These are phyloP conservation scores for Daubentonia madagascariensis DNA, from an alignment of 2,113 vertebrate species.

Conservation along the genomic window DNA sequence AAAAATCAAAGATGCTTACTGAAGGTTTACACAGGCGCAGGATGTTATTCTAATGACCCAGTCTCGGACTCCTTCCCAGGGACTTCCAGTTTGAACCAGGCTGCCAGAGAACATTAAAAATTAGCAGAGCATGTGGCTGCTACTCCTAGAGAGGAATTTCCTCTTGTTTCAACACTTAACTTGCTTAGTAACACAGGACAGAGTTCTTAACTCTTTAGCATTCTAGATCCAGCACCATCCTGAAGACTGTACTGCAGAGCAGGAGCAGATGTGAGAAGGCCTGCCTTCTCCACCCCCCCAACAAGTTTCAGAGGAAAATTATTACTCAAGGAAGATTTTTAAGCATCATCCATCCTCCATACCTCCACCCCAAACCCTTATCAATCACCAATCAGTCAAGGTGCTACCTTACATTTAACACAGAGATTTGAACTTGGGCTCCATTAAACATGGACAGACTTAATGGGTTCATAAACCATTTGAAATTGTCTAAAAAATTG, in stretches of 20 bases:
- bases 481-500: neutral
- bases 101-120: constrained; percentile 6
- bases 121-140: neutral
- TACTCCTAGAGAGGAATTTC: constrained; percentile 26
- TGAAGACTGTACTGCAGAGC: neutral
- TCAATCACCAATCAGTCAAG: neutral
- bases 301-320: neutral
- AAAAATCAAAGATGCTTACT: neutral
- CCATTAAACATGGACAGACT: neutral
- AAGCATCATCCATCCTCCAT: neutral
- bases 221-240: too few species aligned
- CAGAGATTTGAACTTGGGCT: neutral
- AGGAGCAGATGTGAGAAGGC: neutral
- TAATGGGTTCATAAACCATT: neutral
- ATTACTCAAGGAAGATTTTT: neutral
- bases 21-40: neutral
- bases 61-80: neutral
- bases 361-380: neutral
- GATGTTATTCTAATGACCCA: neutral
- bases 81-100: neutral
- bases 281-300: neutral
- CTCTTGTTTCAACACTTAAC: neutral
- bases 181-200: neutral
- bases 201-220: neutral
- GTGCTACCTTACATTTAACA: neutral